phyloP scores from a whole-genome alignment of 2,797 vertebrate genomes.

The Cichlasoma orientale region DNA sequence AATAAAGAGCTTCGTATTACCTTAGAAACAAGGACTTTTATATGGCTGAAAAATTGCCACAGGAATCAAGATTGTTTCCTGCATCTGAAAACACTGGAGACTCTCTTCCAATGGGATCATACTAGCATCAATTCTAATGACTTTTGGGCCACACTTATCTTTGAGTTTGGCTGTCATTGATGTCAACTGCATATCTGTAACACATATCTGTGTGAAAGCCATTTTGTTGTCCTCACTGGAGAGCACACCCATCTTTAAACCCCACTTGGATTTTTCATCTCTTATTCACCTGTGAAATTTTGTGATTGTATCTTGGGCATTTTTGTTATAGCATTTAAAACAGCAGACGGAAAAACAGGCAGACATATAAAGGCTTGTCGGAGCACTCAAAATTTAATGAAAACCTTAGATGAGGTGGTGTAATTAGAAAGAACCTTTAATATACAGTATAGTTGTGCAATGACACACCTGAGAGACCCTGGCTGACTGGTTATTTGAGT shows the following conservation, averaged over 20 bases:
- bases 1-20: no score
- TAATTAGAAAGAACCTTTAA: constrained; percentile 17
- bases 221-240: background rate
- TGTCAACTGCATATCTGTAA: background rate
- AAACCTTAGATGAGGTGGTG: background rate
- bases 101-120: no score
- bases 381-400: constrained; percentile 3
- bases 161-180: no score
- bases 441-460: constrained; percentile 10
- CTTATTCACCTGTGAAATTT: background rate
- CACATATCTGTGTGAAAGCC: background rate
- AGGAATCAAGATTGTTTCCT: background rate
- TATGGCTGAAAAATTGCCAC: background rate
- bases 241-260: background rate
- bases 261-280: background rate
- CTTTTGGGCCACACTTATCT: no score
- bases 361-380: background rate
- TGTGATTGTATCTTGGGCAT: background rate
- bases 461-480: constrained; percentile 41
- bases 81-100: background rate
- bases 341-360: background rate
- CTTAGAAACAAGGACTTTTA: no score
- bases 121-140: no score
- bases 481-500: constrained; percentile 49
- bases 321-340: background rate